Evolutionary conservation across 1,140 invertebrate species (phyloP).

Genomic region (Papilio aristodemus): DNA sequence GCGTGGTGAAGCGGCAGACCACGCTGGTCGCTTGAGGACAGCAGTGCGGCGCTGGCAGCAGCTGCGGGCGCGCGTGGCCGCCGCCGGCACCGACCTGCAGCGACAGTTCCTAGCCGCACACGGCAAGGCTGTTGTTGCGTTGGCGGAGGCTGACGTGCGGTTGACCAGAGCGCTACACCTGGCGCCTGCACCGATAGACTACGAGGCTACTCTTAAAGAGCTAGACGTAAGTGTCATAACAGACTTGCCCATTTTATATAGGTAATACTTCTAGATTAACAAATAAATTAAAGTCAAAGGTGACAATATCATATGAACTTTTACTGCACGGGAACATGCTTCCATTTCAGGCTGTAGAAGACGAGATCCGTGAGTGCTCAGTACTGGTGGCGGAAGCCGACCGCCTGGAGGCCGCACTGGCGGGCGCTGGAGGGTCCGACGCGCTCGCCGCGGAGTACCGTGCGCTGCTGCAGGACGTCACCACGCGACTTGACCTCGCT

Average conservation of each 20-base stretch:
- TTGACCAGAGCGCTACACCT: constrained; percentile 86
- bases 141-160: constrained; percentile 85
- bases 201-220: constrained; percentile 61
- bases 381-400: constrained; percentile 62
- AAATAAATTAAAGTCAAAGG: no score
- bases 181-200: constrained; percentile 70
- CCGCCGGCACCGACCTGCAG: constrained; percentile 76
- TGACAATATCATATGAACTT: no score
- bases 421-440: constrained; percentile 47
- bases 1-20: constrained; percentile 57
- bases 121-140: constrained; percentile 84
- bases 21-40: constrained; percentile 54
- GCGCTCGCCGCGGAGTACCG: constrained; percentile 71
- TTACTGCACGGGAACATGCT: not conserved
- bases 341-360: constrained; percentile 57
- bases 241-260: no score
- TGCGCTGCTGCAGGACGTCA: constrained; percentile 63
- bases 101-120: constrained; percentile 86
- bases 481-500: constrained; percentile 54
- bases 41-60: constrained; percentile 60
- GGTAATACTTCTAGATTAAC: no score
- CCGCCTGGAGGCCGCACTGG: constrained; percentile 49
- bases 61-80: constrained; percentile 55
- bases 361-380: constrained; percentile 61
- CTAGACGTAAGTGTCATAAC: constrained; percentile 69